Conservation (phyloP, 37 sponge, comb jelly and placozoan genomes). For the Agelas oroides region DNA sequence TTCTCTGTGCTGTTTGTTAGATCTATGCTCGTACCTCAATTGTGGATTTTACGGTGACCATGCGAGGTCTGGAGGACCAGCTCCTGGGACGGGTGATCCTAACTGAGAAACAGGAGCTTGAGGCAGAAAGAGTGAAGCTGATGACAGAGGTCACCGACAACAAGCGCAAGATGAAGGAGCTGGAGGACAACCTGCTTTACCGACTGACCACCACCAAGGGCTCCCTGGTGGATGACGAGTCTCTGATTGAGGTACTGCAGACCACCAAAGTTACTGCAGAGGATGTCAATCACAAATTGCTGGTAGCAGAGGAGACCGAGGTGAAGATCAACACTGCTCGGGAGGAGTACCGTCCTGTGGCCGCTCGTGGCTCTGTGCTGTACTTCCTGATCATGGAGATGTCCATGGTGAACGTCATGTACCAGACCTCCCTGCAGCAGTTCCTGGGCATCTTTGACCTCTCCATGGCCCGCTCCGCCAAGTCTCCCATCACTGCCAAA, state of each 20-base stretch:
- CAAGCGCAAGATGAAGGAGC: constrained; percentile 97
- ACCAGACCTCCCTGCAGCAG: constrained; percentile 98
- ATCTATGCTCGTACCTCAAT: constrained; percentile 92
- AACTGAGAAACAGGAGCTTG: constrained; percentile 98
- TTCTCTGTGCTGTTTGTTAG: constrained; percentile 14
- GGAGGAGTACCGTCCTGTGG: constrained; percentile 99
- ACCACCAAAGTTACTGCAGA: constrained; percentile 96
- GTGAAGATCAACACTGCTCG: constrained; percentile 94
- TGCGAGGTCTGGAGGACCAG: constrained; percentile 99
- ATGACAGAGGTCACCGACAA: constrained; percentile 96
- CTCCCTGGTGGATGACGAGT: constrained; percentile 98
- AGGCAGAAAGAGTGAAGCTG: constrained; percentile 91
- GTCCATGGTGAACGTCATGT: constrained; percentile 99
- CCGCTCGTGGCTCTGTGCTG: constrained; percentile 95
- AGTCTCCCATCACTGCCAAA: constrained; percentile 98
- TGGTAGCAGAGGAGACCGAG: constrained; percentile 95
- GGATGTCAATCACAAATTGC: constrained; percentile 94
- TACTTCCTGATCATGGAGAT: constrained; percentile 98
- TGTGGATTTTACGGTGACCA: constrained; percentile 99
- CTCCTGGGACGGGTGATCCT: constrained; percentile 96
- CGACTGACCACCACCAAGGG: constrained; percentile 96
- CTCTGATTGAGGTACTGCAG: constrained; percentile 90
- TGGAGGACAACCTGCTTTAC: constrained; percentile 97
- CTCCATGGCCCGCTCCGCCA: constrained; percentile 93
- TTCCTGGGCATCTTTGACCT: constrained; percentile 96